Base-by-base conservation (phyloP, 2,113 vertebrate genomes). In the Anhinga anhinga region DNA sequence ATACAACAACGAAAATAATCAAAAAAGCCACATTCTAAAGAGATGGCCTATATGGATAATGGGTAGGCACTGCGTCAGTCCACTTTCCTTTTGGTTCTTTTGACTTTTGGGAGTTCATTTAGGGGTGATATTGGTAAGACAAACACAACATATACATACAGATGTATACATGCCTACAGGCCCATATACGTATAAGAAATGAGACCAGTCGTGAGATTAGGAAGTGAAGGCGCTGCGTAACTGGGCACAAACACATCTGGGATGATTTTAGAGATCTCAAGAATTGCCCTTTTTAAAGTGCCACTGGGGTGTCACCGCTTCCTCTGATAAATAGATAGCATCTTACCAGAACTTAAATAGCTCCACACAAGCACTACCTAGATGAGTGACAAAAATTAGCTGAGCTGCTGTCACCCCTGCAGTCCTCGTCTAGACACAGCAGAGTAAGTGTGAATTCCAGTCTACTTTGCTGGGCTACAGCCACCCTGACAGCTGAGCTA, bases 381-480 rank as follows among this genome's bases (percentile, higher is more conserved):
- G 79, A 91, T 67, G 79, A 96, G 93, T 74, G 95, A 94, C 84
- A 96, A 97, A 91, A 96, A 94, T 89, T 88, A 96, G 85, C 92
- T 22, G 66, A 88, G 82, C 90, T 79, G 16, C 93, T 95, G 91
- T 94, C 92, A 88, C 92, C 78, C 93, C 96, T 93, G 89, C 81
- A 94, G 95, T 93, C 95, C 96, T 70, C 0, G 94, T 81, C 87
- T 25, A 94, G 74, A 74, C 86, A 84, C 65, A 82, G 93, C 80
- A 90, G 67, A 93, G 36, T 61, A 66, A 91, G 79, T 56, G 77
- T 2, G 1, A 52, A 74, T 84, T 96, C 95, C 83, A 53, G 71
- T 91, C 83, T 84, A 74, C 55, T 40, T 78, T 73, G 78, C 82
- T 94, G 86, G 55, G 70, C 84, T 97, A 97, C 61, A 61, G 65